A percentile compares a stretch with the other conserved stretches of the same genome.
Evolutionary conservation across 1,140 invertebrate genomes (phyloP).

Genomic region (Rhyzopertha dominica): DNA sequence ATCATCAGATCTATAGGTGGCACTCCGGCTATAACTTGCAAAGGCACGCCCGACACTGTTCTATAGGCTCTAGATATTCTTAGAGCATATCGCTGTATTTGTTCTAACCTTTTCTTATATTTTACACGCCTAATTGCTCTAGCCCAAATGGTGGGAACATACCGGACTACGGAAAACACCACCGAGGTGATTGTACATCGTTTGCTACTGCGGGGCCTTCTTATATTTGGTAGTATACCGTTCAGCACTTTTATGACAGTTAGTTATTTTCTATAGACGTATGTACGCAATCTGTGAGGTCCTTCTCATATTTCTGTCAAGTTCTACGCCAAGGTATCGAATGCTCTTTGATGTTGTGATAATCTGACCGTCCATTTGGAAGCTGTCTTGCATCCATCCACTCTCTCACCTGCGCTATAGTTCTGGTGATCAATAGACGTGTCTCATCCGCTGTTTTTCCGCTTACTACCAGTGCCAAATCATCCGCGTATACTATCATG

Average conservation of each 20-base stretch:
- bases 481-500: constrained; percentile 30
- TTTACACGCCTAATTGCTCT: constrained; percentile 12
- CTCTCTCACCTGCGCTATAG: constrained; percentile 8
- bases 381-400: constrained; percentile 8
- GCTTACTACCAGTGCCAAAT: constrained; percentile 20
- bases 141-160: constrained; percentile 26
- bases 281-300: too few relatives aligned
- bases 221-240: constrained; percentile 16
- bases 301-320: too few relatives aligned
- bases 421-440: too few relatives aligned
- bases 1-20: constrained; percentile 23
- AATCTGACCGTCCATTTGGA: constrained; percentile 8
- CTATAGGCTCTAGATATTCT: constrained; percentile 22
- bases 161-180: constrained; percentile 21
- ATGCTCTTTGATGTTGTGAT: too few relatives aligned
- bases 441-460: constrained; percentile 11
- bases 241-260: too few relatives aligned
- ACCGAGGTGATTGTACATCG: constrained; percentile 21
- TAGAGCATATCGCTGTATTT: constrained; percentile 18
- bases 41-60: constrained; percentile 25
- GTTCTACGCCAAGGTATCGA: too few relatives aligned
- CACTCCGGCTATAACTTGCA: constrained; percentile 19
- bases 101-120: constrained; percentile 18
- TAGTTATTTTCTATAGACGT: too few relatives aligned
- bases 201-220: constrained; percentile 3